A percentile compares a stretch with the other conserved stretches of the same genome.
Conservation (phyloP, 2,888 invertebrate species). For the Apotomis turbidana region DNA sequence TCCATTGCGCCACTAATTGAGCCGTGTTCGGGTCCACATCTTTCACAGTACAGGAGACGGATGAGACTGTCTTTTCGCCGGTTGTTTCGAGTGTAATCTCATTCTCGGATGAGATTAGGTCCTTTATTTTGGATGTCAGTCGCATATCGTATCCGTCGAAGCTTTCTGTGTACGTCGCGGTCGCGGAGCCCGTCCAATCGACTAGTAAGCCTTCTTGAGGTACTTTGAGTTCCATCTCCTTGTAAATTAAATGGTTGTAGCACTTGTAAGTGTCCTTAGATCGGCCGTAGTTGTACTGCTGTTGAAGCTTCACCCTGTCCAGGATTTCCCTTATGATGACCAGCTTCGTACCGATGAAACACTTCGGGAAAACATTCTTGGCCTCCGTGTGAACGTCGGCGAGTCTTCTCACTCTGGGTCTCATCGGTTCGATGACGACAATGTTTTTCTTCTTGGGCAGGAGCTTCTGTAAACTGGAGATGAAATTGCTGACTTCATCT, state of each 20-base stretch:
- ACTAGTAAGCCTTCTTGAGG: conserved; percentile 66
- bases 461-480: conserved; percentile 67
- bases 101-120: conserved; percentile 73
- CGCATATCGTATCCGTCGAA: conserved; percentile 67
- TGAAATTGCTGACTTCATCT: conserved; percentile 70
- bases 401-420: conserved; percentile 59
- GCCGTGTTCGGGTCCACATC: conserved; percentile 73
- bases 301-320: conserved; percentile 71
- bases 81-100: conserved; percentile 71
- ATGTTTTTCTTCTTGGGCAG: conserved; percentile 73
- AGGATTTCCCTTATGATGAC: conserved; percentile 67
- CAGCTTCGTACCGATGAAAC: conserved; percentile 73
- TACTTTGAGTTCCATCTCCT: conserved; percentile 67
- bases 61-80: conserved; percentile 61
- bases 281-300: conserved; percentile 74
- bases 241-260: conserved; percentile 67
- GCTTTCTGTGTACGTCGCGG: conserved; percentile 68
- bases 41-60: conserved; percentile 63
- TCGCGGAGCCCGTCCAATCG: conserved; percentile 71
- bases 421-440: conserved; percentile 58
- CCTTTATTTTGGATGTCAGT: conserved; percentile 71
- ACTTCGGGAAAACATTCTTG: conserved; percentile 73
- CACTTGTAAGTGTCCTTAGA: conserved; percentile 68
- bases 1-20: conserved; percentile 70
- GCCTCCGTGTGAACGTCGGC: conserved; percentile 73